Evolutionary conservation across 1,140 invertebrate genomes (phyloP).

Genomic region (Meloidogyne hapla): DNA sequence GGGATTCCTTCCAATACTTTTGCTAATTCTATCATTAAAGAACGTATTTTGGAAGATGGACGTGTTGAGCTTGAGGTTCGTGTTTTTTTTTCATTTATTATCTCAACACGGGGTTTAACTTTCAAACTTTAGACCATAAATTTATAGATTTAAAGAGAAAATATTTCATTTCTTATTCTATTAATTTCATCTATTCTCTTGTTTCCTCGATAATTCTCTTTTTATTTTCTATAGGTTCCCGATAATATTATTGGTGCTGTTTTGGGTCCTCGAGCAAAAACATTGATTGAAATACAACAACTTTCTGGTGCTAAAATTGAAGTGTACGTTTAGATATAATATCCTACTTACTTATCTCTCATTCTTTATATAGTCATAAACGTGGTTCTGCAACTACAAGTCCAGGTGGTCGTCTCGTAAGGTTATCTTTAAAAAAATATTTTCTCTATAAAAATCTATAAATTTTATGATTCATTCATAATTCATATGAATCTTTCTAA

Average conservation of each 20-base stretch:
- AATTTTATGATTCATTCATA: not conserved
- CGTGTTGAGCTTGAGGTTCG: conserved; percentile 67
- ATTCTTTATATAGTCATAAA: conserved; percentile 73
- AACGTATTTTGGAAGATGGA: conserved; percentile 40
- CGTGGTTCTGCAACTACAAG: conserved; percentile 93
- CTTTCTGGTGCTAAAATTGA: conserved; percentile 92
- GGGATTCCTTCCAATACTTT: conserved; percentile 31
- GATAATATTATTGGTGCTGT: conserved; percentile 91
- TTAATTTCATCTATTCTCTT: too few relatives aligned
- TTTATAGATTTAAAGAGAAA: too few relatives aligned
- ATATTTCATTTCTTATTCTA: too few relatives aligned
- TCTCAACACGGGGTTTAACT: too few relatives aligned
- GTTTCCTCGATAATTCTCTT: too few relatives aligned
- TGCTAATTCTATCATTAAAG: conserved; percentile 50
- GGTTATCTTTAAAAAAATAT: conserved; percentile 62
- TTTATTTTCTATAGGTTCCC: conserved; percentile 65
- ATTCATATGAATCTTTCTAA: too few relatives aligned
- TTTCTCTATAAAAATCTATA: not conserved
- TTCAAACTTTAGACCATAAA: too few relatives aligned
- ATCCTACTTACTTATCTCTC: not conserved
- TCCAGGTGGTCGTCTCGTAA: conserved; percentile 92
- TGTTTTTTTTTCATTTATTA: not conserved
- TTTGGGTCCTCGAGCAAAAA: conserved; percentile 88
- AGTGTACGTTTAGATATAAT: conserved; percentile 70
- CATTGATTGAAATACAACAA: conserved; percentile 92